Conservation (phyloP, 2,888 invertebrate genomes). For the Linhomoeus sp. region DNA sequence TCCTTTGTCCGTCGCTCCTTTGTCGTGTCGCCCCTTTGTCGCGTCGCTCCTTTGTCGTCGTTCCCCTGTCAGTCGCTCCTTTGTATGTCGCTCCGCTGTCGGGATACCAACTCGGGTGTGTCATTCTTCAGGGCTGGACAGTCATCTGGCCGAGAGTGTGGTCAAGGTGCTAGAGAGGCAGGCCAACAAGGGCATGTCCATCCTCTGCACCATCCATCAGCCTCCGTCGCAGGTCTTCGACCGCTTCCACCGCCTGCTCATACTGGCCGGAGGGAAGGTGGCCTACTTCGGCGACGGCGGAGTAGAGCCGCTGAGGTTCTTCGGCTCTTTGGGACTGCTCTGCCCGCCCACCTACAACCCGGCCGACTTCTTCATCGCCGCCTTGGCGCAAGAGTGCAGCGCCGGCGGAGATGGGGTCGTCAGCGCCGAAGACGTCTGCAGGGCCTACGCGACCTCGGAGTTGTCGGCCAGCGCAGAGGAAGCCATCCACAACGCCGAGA, state of each 20-base stretch:
- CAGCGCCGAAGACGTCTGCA: slow-evolving; percentile 46
- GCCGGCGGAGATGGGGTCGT: too few species aligned
- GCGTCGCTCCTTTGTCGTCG: too few species aligned
- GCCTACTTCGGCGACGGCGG: slow-evolving; percentile 48
- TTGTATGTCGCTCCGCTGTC: neutral
- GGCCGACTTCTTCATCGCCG: slow-evolving; percentile 76
- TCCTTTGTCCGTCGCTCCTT: too few species aligned
- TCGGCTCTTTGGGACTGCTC: slow-evolving; percentile 10
- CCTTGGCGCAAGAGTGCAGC: too few species aligned
- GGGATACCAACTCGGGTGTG: slow-evolving; percentile 58
- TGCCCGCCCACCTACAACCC: slow-evolving; percentile 55
- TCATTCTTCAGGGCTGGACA: slow-evolving; percentile 89
- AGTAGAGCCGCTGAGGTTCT: slow-evolving; percentile 7
- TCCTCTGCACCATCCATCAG: slow-evolving; percentile 26
- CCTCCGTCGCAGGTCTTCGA: slow-evolving; percentile 22
- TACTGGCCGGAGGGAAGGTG: slow-evolving; percentile 73
- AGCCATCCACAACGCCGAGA: neutral
- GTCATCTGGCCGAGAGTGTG: slow-evolving; percentile 86
- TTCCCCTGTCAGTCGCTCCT: neutral
- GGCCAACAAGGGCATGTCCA: slow-evolving; percentile 13
- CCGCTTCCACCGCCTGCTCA: slow-evolving; percentile 29
- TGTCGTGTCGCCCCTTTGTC: too few species aligned
- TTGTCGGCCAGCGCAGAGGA: slow-evolving; percentile 54
- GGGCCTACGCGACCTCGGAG: slow-evolving; percentile 39
- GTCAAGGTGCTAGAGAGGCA: slow-evolving; percentile 43